Conservation (phyloP, 2,888 invertebrate genomes). For the Amblyjoppa proteus region DNA sequence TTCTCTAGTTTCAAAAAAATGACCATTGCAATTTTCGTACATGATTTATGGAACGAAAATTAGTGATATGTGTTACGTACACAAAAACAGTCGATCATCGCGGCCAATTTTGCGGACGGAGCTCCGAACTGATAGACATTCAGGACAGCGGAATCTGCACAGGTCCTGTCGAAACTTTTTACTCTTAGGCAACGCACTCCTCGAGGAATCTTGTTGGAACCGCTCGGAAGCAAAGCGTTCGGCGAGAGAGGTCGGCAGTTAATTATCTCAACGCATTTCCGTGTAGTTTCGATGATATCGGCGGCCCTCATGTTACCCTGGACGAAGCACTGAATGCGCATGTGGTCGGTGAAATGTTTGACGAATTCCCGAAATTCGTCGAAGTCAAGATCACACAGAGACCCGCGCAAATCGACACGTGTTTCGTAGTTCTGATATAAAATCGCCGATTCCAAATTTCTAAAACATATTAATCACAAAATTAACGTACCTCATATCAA, state of each 20-base stretch:
- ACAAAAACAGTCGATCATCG: slow-evolving; percentile 91
- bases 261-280: slow-evolving; percentile 87
- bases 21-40: no score
- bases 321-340: slow-evolving; percentile 91
- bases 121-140: slow-evolving; percentile 94
- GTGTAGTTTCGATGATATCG: slow-evolving; percentile 87
- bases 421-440: slow-evolving; percentile 81
- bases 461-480: no score
- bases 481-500: no score
- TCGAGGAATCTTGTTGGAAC: slow-evolving; percentile 88
- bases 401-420: slow-evolving; percentile 88
- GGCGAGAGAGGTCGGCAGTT: slow-evolving; percentile 86
- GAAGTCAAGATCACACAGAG: slow-evolving; percentile 86
- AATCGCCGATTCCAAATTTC: no score
- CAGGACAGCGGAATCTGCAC: slow-evolving; percentile 92
- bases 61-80: slow-evolving; percentile 85
- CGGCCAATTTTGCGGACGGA: slow-evolving; percentile 87
- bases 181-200: slow-evolving; percentile 90
- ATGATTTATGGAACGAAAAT: neutral
- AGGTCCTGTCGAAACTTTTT: slow-evolving; percentile 89
- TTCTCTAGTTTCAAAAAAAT: no score
- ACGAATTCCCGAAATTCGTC: slow-evolving; percentile 88
- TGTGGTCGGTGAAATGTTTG: slow-evolving; percentile 86
- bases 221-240: slow-evolving; percentile 85
- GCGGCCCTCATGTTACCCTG: slow-evolving; percentile 92